Conservation (phyloP, 2,888 invertebrate genomes). For the Acleris cristana region DNA sequence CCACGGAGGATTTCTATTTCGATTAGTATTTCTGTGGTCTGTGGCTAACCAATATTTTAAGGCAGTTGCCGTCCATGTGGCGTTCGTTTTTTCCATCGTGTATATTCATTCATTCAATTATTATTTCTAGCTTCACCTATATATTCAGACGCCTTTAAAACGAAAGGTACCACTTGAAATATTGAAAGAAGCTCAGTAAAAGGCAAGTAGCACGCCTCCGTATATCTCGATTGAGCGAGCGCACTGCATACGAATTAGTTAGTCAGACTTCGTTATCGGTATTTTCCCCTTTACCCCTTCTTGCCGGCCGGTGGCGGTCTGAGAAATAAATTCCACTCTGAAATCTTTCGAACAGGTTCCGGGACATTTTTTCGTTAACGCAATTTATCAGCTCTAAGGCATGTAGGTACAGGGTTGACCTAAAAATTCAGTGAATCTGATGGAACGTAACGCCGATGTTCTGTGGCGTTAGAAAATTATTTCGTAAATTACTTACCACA, state of each 20-base stretch:
- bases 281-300: constrained; percentile 27
- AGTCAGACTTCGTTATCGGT: constrained; percentile 36
- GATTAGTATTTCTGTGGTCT: too few species aligned
- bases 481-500: constrained; percentile 23
- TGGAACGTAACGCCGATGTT: constrained; percentile 19
- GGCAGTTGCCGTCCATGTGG: too few species aligned
- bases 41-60: too few species aligned
- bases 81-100: too few species aligned
- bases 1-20: too few species aligned
- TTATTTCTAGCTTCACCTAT: background rate
- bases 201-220: constrained; percentile 13
- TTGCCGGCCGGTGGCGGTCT: constrained; percentile 3
- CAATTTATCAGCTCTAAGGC: constrained; percentile 19
- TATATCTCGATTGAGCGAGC: constrained; percentile 39
- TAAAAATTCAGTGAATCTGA: constrained; percentile 34
- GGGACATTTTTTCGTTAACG: constrained; percentile 11
- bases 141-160: background rate
- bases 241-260: constrained; percentile 46
- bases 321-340: constrained; percentile 14
- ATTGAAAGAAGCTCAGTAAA: constrained; percentile 8
- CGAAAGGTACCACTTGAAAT: constrained; percentile 19
- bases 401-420: constrained; percentile 23
- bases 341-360: background rate
- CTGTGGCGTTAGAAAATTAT: constrained; percentile 24
- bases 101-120: background rate